Conservation (phyloP, 1,140 invertebrate species). For the Musca domestica region DNA sequence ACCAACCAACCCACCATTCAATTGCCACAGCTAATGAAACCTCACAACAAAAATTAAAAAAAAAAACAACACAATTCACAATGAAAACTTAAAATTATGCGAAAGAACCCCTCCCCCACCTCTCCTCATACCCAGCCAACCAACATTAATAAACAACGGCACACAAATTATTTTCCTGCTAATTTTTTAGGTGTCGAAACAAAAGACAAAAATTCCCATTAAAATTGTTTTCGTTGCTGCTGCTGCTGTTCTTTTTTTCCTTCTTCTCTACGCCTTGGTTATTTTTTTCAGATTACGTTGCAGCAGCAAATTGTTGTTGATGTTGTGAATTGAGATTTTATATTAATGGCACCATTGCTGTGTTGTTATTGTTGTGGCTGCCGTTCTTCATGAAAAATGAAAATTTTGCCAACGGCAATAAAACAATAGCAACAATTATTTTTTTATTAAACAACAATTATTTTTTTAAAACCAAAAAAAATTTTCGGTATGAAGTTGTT, state of each 20-base stretch:
- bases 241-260: too few relatives aligned
- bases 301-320: too few relatives aligned
- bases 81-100: background rate
- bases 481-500: too few relatives aligned
- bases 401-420: too few relatives aligned
- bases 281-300: too few relatives aligned
- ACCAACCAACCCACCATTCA: too few relatives aligned
- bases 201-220: background rate
- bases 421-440: conserved; percentile 4
- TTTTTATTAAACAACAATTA: background rate
- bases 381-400: too few relatives aligned
- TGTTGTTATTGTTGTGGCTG: too few relatives aligned
- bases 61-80: background rate
- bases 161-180: conserved; percentile 11
- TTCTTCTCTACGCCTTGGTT: too few relatives aligned
- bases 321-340: too few relatives aligned
- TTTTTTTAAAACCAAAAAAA: background rate
- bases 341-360: too few relatives aligned
- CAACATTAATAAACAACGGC: background rate
- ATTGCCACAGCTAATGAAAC: background rate
- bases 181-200: conserved; percentile 7
- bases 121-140: background rate
- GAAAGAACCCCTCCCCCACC: background rate
- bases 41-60: background rate
- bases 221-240: background rate